A percentile compares a stretch with the other conserved stretches of the same genome.
Evolutionary conservation across 2,797 vertebrate genomes (phyloP).

Genomic region (Eospalax fontanierii): DNA sequence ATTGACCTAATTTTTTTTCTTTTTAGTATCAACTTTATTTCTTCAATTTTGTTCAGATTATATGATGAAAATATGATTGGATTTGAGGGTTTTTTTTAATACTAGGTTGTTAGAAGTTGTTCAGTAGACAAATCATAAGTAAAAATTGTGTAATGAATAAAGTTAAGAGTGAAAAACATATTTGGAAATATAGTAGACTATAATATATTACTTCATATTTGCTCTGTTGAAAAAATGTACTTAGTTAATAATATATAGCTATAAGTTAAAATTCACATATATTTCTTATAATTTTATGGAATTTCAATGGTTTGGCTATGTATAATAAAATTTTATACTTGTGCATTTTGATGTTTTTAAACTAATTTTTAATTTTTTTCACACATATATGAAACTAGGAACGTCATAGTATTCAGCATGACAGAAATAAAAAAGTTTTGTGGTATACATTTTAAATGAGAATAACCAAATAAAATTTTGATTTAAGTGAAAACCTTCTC

Average conservation of each 20-base stretch:
- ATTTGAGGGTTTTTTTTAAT: conserved; percentile 42
- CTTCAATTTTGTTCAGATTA: neutral
- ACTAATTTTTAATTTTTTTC: neutral
- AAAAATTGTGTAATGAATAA: neutral
- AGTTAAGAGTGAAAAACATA: conserved; percentile 1
- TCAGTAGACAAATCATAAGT: neutral
- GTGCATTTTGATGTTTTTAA: conserved; percentile 37
- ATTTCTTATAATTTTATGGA: conserved; percentile 44
- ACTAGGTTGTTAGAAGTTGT: conserved; percentile 10
- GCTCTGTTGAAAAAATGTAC: neutral
- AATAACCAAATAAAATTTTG: conserved; percentile 59
- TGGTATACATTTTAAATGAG: neutral
- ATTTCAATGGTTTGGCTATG: neutral
- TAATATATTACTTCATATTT: conserved; percentile 20
- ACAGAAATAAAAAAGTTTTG: neutral
- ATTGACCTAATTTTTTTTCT: neutral
- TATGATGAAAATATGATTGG: neutral
- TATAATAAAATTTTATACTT: neutral
- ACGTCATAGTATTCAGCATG: neutral
- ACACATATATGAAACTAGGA: neutral
- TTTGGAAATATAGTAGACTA: neutral
- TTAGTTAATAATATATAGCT: neutral
- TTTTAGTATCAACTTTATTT: neutral
- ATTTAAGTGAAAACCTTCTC: conserved; percentile 86
- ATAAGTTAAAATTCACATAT: neutral